A percentile compares a stretch with the other conserved stretches of the same genome.
Evolutionary conservation across 1,140 invertebrate genomes (phyloP).

Genomic region (Phymorhynchus buccinoides): DNA sequence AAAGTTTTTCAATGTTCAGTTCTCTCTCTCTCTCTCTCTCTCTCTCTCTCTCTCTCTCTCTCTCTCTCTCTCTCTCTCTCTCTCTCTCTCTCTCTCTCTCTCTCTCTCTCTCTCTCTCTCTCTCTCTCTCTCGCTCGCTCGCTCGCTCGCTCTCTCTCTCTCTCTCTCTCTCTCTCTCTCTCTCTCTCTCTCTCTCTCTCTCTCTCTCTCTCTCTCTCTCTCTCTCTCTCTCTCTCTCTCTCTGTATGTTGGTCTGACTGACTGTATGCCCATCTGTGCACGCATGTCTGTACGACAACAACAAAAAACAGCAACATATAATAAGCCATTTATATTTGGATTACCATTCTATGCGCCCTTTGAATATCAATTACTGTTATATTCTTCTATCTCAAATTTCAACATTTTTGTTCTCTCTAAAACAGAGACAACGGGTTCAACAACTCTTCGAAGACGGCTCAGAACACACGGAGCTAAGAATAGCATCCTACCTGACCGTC

Average conservation of each 20-base stretch:
- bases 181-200: too few relatives aligned
- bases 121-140: neutral
- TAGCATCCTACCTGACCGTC: constrained; percentile 88
- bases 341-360: too few relatives aligned
- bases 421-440: constrained; percentile 71
- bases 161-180: too few relatives aligned
- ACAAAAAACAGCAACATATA: too few relatives aligned
- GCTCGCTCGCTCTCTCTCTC: neutral
- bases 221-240: too few relatives aligned
- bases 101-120: neutral
- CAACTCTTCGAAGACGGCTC: constrained; percentile 81
- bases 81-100: neutral
- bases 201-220: too few relatives aligned
- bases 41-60: neutral
- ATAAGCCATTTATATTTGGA: neutral
- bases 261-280: too few relatives aligned
- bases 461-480: constrained; percentile 88
- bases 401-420: constrained; percentile 33
- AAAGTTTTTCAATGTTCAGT: too few relatives aligned
- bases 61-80: neutral
- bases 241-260: too few relatives aligned
- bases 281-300: too few relatives aligned
- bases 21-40: neutral
- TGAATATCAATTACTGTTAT: neutral
- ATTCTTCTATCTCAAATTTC: neutral